phyloP scores from a whole-genome alignment of 2,888 invertebrate genomes.

The Cabera pusaria region DNA sequence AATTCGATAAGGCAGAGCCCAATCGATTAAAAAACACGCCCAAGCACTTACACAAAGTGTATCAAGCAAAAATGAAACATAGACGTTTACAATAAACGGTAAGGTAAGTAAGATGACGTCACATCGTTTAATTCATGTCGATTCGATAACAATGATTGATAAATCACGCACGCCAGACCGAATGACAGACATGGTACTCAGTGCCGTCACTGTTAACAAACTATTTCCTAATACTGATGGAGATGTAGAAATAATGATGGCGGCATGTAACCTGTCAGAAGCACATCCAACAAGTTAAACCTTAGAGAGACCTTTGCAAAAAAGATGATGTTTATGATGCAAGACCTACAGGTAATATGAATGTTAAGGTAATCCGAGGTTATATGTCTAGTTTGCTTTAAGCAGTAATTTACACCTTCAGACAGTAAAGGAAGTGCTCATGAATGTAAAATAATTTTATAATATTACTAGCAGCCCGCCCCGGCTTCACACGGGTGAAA shows the following conservation, averaged over 20 bases:
- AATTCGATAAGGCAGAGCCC: constrained; percentile 8
- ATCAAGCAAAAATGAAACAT: constrained; percentile 11
- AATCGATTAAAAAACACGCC: constrained; percentile 7
- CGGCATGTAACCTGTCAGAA: constrained; percentile 9
- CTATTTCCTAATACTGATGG: constrained; percentile 22
- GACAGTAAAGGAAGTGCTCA: constrained; percentile 3
- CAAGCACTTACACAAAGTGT: constrained; percentile 2
- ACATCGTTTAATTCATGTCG: constrained; percentile 24
- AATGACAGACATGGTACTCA: constrained; percentile 22
- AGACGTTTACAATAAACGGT: constrained; percentile 31
- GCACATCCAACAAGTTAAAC: constrained; percentile 11
- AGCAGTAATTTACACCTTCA: constrained; percentile 7
- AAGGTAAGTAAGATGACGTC: constrained; percentile 23
- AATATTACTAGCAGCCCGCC: no score
- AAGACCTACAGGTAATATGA: constrained; percentile 12
- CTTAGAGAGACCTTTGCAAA: constrained; percentile 21
- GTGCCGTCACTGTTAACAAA: constrained; percentile 19
- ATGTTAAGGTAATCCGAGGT: constrained; percentile 14
- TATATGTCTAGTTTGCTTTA: constrained; percentile 12
- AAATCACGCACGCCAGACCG: constrained; percentile 40
- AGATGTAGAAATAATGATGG: constrained; percentile 13
- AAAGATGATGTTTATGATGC: constrained; percentile 16
- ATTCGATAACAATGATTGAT: constrained; percentile 46
- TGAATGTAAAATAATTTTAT: no score
- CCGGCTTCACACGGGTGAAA: no score